Evolutionary conservation across 2,113 vertebrate species (phyloP), one percentile per base, ranked within the genome.

Genomic region (Elephas maximus): DNA sequence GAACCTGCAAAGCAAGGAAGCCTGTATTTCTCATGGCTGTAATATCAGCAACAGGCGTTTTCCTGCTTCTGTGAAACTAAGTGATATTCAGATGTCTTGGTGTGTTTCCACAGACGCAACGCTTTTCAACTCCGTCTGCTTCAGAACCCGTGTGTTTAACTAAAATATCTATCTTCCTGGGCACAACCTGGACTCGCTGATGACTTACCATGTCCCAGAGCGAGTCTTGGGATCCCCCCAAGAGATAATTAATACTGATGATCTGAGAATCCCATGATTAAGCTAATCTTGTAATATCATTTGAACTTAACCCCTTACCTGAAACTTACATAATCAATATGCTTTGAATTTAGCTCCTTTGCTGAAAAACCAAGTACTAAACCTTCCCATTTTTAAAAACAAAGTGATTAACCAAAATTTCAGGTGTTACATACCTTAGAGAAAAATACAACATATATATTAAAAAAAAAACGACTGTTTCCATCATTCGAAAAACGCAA

Each of bases 1-100:
- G 7, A 11, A 41, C 15, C 23, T 6, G 23, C 44, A 4, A 30
- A 9, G 4, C 8, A 1, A 8, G 62, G 73, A 21, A 4, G 2
- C 30, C 6, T 0, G 8, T 1, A 48, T 20, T 30, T 23, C 30
- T 9, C 14, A 0, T 5, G 6, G 26, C 14, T 9, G 8, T 6
- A 8, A 8, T 1, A 2, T 20, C 53, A 20, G 63, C 24, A 7
- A 7, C 23, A 18, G 6, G 76, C 2, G 0, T 1, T 8, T 48
- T 24, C 30, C 51, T 62, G 11, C 60, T n/a, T 0, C 0, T 0
- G 0, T 0, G 0, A 8, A 53, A 21, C 4, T 0, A 0, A 1
- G 41, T 6, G 3, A 20, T 21, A 15, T 10, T 28, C 6, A 23
- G 9, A 15, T 63, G 48, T 48, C 51, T 8, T 41, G 33, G 3